Conservation (phyloP, 2,888 invertebrate species). For the Pteria penguin region DNA sequence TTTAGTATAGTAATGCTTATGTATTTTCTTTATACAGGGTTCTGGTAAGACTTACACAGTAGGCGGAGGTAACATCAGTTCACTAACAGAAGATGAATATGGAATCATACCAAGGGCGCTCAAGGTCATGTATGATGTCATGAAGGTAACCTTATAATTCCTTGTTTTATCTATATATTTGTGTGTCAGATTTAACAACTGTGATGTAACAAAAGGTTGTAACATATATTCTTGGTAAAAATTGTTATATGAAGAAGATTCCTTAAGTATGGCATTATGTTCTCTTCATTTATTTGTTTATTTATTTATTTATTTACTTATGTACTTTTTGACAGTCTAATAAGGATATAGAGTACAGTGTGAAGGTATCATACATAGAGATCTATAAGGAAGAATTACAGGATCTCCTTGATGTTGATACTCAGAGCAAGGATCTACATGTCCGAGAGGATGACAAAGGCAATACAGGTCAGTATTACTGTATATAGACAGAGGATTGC, state of each 20-base stretch:
- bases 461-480: constrained; percentile 72
- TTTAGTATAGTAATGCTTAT: too few relatives aligned
- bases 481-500: too few relatives aligned
- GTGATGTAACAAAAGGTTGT: too few relatives aligned
- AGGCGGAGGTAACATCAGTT: constrained; percentile 83
- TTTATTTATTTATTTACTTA: too few relatives aligned
- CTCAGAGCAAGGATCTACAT: constrained; percentile 76
- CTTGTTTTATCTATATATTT: too few relatives aligned
- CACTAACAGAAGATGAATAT: constrained; percentile 80
- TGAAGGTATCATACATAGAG: constrained; percentile 79
- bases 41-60: constrained; percentile 97
- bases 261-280: too few relatives aligned
- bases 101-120: constrained; percentile 95
- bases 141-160: constrained; percentile 68
- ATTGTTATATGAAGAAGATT: too few relatives aligned
- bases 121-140: constrained; percentile 85
- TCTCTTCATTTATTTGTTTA: too few relatives aligned
- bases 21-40: constrained; percentile 81
- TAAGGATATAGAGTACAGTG: constrained; percentile 59
- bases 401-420: constrained; percentile 77
- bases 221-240: too few relatives aligned
- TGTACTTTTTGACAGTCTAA: constrained; percentile 52
- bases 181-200: too few relatives aligned
- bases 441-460: constrained; percentile 79
- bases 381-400: constrained; percentile 80